A percentile compares a stretch with the other conserved stretches of the same genome.
phyloP scores from a whole-genome alignment of 2,797 vertebrate species.

The Sebastes diploproa region DNA sequence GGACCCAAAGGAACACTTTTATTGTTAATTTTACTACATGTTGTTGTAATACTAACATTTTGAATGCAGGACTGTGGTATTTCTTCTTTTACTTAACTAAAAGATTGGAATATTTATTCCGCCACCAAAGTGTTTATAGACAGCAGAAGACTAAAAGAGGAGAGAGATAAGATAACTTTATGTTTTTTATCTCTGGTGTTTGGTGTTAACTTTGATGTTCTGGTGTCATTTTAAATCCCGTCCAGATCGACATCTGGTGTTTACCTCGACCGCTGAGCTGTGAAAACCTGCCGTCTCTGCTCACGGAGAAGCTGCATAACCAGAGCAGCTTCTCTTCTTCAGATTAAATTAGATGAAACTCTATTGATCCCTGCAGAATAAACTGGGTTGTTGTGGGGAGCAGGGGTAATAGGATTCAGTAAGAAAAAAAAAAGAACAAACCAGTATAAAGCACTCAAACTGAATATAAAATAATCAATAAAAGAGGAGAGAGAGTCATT shows the following conservation, averaged over 20 bases:
- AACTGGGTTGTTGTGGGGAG: constrained; percentile 12
- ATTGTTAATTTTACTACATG: too few species aligned
- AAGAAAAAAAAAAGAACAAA: background rate
- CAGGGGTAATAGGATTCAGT: constrained; percentile 31
- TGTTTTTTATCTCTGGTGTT: background rate
- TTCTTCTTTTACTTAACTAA: too few species aligned
- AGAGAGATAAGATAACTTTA: background rate
- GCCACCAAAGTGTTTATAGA: background rate
- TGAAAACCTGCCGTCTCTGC: background rate
- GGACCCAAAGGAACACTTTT: too few species aligned
- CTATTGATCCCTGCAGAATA: constrained; percentile 51
- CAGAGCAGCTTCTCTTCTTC: constrained; percentile 5
- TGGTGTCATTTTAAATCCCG: background rate
- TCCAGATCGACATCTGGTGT: background rate
- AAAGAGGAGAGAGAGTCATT: background rate
- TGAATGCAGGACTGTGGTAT: too few species aligned
- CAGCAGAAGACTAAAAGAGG: too few species aligned
- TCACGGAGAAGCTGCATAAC: background rate
- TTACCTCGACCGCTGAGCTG: background rate
- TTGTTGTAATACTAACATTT: too few species aligned
- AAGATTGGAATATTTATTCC: too few species aligned
- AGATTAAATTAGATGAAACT: constrained; percentile 43
- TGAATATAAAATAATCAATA: constrained; percentile 42
- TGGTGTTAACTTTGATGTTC: background rate
- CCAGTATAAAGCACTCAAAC: constrained; percentile 20